Base-by-base conservation (phyloP, 2,888 invertebrate genomes). In the Colostygia pectinataria region DNA sequence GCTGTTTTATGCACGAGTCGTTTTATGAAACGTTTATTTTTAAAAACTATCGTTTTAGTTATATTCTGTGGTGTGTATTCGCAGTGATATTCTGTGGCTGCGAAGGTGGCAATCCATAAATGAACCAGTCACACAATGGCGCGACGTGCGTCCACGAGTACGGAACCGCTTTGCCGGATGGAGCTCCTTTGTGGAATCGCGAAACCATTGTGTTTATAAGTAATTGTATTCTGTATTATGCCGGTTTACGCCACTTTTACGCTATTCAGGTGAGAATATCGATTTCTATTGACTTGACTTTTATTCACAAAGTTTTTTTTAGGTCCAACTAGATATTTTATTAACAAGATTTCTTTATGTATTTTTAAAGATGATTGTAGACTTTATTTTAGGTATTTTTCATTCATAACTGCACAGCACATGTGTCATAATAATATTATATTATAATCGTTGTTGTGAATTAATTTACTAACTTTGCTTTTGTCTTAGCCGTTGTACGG, bases 161-260 rank as follows among this genome's bases (percentile, higher is more conserved):
- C 31, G 13, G 40, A 20, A 29, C 44, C 42, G 57, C 61, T 52
- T 68, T 67, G 64, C 66, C 66, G 68, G 66, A 61, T 40, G 40
- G 29, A 38, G 25, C n/a, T 18, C 9, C 13, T 13, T 29, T 39
- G 29, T 38, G 7, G 12, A 3, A 15, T 39, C n/a, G 20, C 40
- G 3, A 31, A 7, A 3, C 29, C 14, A 27, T 38, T 38, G 37
- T 38, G 15, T 15, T n/a, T 13, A 12, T 23, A 27, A 8, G 18
- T 38, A 18, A 40, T 23, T 63, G 59, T 61, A 32, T 65, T n/a
- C n/a, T 59, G 65, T 60, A 60, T 66, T 63, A 61, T 61, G 28
- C 39, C 37, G 10, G 37, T 36, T 37, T 48, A 53, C 18, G 47
- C 43, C 42, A 42, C 36, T 53, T 44, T 27, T 40, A 27, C 31